Conservation (phyloP, 2,888 invertebrate genomes). For the Xylota sylvarum region DNA sequence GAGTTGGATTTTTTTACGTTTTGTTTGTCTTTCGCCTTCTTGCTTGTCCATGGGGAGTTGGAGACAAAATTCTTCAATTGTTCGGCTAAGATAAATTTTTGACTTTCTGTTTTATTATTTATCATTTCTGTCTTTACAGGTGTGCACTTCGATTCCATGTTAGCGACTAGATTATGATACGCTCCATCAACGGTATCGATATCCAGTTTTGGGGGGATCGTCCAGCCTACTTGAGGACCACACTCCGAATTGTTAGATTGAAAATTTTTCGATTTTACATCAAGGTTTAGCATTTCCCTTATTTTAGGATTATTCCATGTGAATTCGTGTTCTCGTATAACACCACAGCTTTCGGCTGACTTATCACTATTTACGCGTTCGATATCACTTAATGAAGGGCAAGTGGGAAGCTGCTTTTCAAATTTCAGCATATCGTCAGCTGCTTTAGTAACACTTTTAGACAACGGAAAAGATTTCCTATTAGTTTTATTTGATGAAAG, state of each 20-base stretch:
- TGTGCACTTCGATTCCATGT: slow-evolving; percentile 82
- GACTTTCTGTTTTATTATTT: slow-evolving; percentile 68
- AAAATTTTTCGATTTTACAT: slow-evolving; percentile 78
- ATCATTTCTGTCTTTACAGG: slow-evolving; percentile 81
- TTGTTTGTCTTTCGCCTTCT: slow-evolving; percentile 75
- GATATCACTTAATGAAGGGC: slow-evolving; percentile 82
- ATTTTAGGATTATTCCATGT: slow-evolving; percentile 81
- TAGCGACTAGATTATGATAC: slow-evolving; percentile 82
- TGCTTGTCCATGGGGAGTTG: slow-evolving; percentile 80
- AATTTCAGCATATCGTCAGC: neutral
- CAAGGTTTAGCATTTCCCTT: slow-evolving; percentile 82
- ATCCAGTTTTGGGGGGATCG: slow-evolving; percentile 80
- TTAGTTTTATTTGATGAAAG: slow-evolving; percentile 27
- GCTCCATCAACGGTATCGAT: slow-evolving; percentile 83
- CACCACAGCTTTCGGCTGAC: slow-evolving; percentile 76
- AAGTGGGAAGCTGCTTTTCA: slow-evolving; percentile 78
- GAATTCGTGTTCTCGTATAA: slow-evolving; percentile 78
- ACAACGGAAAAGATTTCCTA: slow-evolving; percentile 80
- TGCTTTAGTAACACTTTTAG: slow-evolving; percentile 47
- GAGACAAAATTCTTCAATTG: slow-evolving; percentile 80
- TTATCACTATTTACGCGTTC: slow-evolving; percentile 78
- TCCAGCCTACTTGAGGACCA: slow-evolving; percentile 82
- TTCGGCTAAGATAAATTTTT: slow-evolving; percentile 81
- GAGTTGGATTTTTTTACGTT: slow-evolving; percentile 68
- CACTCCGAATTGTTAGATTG: slow-evolving; percentile 78